Evolutionary conservation across 2,797 vertebrate species (phyloP).

Genomic region (Eptatretus atami): DNA sequence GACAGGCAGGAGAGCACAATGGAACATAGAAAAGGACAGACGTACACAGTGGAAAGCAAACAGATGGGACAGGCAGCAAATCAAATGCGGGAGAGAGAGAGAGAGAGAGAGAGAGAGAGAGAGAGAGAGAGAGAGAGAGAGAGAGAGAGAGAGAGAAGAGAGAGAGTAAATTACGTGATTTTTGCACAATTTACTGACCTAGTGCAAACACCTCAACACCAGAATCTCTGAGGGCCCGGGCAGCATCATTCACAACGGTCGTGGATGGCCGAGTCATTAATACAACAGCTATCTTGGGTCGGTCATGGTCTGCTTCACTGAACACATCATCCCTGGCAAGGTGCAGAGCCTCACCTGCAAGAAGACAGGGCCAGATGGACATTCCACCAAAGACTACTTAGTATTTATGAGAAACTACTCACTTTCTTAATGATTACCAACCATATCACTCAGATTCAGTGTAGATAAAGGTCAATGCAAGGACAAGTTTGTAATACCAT

Average conservation of each 20-base stretch:
- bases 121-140: not conserved
- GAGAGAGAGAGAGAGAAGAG: not conserved
- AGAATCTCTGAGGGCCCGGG: constrained; percentile 1
- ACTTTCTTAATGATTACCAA: no score
- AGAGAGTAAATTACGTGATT: not conserved
- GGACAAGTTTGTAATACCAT: no score
- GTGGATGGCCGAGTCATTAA: not conserved
- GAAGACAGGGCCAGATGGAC: no score
- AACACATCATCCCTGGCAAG: not conserved
- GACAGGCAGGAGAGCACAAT: not conserved
- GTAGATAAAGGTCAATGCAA: no score
- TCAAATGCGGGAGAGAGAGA: not conserved
- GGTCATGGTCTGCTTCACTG: not conserved
- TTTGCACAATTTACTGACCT: not conserved
- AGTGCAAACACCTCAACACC: not conserved
- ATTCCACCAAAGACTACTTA: no score
- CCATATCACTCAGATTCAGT: no score
- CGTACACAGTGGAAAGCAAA: not conserved
- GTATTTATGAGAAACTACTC: no score
- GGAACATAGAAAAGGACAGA: not conserved
- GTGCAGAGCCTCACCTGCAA: constrained; percentile 1
- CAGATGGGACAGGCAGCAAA: not conserved
- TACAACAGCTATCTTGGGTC: constrained; percentile 4
- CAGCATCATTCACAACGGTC: not conserved
- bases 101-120: not conserved